Evolutionary conservation across 1,140 invertebrate species (phyloP), one percentile per base, ranked within the genome.

Genomic region (Hydropsyche tenuis): DNA sequence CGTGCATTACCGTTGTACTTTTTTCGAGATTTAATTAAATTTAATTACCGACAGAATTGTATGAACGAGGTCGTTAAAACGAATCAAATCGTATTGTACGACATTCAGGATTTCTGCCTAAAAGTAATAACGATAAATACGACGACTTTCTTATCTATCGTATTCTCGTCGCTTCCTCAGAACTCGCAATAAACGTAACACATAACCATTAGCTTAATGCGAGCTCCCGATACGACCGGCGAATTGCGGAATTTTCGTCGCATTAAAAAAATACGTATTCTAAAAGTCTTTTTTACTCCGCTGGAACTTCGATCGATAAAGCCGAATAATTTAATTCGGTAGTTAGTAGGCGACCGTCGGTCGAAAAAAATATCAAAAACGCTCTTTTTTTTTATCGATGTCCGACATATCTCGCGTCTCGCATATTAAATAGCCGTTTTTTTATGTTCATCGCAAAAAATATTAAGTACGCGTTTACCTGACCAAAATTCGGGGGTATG

Each of bases 131-230:
- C 48, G 48, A 53, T 53, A 53, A 53, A 18, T 18, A 20, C 7
- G 48, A 53, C 48, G 48, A 53, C 20, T 18, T 46, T 20, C 4
- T 7, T 53, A 53, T 53, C 48, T 53, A 53, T 53, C n/a, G 16
- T 53, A 18, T 53, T 18, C 16, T 18, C 48, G 48, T 16, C 9
- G 16, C n/a, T 37, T 37, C 30, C 30, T 37, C n/a, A 53, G 48
- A 53, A 53, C n/a, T 53, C 48, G 48, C 48, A 53, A 53, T 53
- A 53, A 53, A 53, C 48, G 48, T 37, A 53, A 53, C 9, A 20
- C 48, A 53, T 53, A 53, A 53, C 48, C 48, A 53, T 53, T 53
- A 53, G 48, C 16, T 53, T 53, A 53, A 53, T 53, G 48, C 48
- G 48, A 53, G 48, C 48, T 53, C n/a, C 48, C 48, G 48, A 53